Evolutionary conservation across 2,797 vertebrate species (phyloP), one percentile per base, ranked within the genome.

Genomic region (Mormyrops attenuatus): DNA sequence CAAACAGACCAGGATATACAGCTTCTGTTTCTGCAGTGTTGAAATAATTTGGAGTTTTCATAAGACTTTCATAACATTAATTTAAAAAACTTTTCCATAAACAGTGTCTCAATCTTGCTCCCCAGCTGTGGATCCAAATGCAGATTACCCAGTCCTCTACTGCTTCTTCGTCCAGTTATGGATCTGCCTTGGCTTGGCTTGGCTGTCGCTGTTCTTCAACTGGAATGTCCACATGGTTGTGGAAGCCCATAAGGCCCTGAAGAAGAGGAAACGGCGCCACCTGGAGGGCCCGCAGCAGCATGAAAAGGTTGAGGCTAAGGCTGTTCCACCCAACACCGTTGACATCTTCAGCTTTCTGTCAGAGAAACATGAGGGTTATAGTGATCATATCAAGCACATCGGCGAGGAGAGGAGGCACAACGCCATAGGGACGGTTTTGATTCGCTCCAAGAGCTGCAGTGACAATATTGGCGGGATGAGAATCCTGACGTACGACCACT

Each of bases 181-280:
- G 98, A 98, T 99, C 91, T 99, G 97, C 94, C 95, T 99, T 94
- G 98, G 98, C 47, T 93, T 99, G 91, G 98, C 98, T 90, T 99
- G 98, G 98, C 96, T 99, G 89, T 99, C 98, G 26, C 96, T 99
- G n/a, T 99, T 99, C 93, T 98, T 99, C 92, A 99, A 98, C 93
- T 99, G 98, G 98, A 99, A 99, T 0, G 98, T 99, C 90, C 97
- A 98, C 95, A 99, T 99, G 98, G 99, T 99, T 13, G 98, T 99
- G 73, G 94, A 97, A 90, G 98, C 98, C 41, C 97, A 98, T 94
- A 98, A 99, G 93, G 98, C 98, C 90, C 95, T 99, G 1, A 98
- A 97, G 95, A 99, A 98, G 94, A 95, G 97, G 91, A 95, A 97
- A 60, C 96, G 97, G 88, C 96, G 95, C 93, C 93, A 95, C 90